phyloP scores from a whole-genome alignment of 1,140 invertebrate species.

The Aleiodes sp. region DNA sequence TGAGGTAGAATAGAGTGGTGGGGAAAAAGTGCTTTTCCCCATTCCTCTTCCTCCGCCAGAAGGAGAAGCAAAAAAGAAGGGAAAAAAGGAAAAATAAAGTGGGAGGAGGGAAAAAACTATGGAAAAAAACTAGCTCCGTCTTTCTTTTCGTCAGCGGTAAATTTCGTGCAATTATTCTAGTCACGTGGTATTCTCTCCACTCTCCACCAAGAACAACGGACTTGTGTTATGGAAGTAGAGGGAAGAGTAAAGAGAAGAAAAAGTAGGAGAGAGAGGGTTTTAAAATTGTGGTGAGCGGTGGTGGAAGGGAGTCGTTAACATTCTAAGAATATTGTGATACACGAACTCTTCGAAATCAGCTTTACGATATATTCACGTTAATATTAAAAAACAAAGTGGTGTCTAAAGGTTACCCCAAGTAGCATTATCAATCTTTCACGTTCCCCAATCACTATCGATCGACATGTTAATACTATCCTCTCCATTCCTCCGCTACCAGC shows the following conservation, averaged over 20 bases:
- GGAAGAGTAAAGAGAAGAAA: background rate
- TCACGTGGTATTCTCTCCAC: constrained; percentile 1
- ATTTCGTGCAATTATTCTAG: constrained; percentile 21
- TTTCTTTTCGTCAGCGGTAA: constrained; percentile 17
- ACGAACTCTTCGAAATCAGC: too few species aligned
- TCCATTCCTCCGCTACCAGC: too few species aligned
- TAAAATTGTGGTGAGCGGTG: too few species aligned
- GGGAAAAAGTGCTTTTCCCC: constrained; percentile 51
- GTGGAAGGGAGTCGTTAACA: too few species aligned
- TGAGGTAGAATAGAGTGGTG: constrained; percentile 16
- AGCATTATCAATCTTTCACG: constrained; percentile 1
- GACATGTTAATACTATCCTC: background rate
- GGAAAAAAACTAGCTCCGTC: constrained; percentile 18
- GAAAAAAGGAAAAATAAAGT: background rate
- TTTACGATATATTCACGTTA: constrained; percentile 2
- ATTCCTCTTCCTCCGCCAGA: constrained; percentile 38
- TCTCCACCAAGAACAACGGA: background rate
- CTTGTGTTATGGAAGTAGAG: background rate
- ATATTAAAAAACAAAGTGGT: background rate
- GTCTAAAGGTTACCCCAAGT: background rate
- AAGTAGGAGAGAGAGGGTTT: background rate
- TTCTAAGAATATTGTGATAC: too few species aligned
- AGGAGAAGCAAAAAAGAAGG: constrained; percentile 38
- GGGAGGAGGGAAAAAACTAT: background rate
- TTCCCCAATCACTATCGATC: constrained; percentile 18